Base-by-base conservation (phyloP, 2,888 invertebrate species). In the Cryptosula pallasiana region DNA sequence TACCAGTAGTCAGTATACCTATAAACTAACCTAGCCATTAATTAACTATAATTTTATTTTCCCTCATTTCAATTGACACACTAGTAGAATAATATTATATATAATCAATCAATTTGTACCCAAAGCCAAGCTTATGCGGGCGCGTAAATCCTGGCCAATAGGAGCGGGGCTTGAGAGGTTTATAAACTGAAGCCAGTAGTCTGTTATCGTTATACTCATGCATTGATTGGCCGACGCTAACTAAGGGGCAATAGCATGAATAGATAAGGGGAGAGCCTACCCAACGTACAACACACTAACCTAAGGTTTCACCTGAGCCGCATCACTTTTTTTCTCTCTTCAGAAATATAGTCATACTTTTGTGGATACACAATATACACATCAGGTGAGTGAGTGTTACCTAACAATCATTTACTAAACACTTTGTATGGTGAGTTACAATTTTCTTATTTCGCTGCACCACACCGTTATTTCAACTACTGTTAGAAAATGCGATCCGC, bases 111-210 rank as follows among this genome's bases (percentile, higher is more conserved):
- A 45, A 45, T 45, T 45, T 20, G 45, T 45, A 45, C 45, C 45
- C 20, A 20, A 45, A 45, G 45, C 45, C 5, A 45, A 45, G 45
- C 45, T 45, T 45, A 45, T 45, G n/a, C n/a, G 13, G 63, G 63
- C 63, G 63, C 25, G 25, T 13, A 63, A 63, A 9, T 16, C 2
- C n/a, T 63, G 63, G 34, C 63, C 63, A 63, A 63, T 63, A 20
- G 27, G 32, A 63, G n/a, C 20, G 25, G 32, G 9, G 13, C 25
- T 27, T 63, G 63, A 63, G 13, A 13, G 63, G 63, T 25, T 63
- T 34, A 32, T 32, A 32, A 63, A 32, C 20, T 32, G 2, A 27
- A 25, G 63, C 63, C 63, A 32, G 63, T 34, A 27, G 63, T 63
- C 32, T 32, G 27, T 32, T 63, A 63, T 63, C 63, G 29, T 32